Conservation (phyloP, 2,113 vertebrate genomes). For the Platanista minor region DNA sequence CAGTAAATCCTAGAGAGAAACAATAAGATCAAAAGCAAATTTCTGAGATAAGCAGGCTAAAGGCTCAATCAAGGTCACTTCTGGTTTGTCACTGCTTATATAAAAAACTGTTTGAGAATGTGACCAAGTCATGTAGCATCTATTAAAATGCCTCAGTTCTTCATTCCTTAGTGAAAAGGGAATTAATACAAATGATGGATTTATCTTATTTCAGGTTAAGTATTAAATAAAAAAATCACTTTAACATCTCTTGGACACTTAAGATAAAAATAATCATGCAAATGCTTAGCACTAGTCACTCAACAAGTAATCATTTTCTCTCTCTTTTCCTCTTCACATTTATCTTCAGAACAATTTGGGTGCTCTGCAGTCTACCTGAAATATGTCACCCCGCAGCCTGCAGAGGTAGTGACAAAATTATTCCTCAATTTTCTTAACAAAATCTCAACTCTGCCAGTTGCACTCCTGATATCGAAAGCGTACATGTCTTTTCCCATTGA, state of each 20-base stretch:
- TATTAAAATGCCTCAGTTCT: neutral
- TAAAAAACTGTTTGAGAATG: neutral
- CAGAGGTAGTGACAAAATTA: neutral
- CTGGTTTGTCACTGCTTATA: neutral
- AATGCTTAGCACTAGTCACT: neutral
- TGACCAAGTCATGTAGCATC: neutral
- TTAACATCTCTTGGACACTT: neutral
- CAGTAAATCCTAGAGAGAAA: neutral
- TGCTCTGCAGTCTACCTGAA: neutral
- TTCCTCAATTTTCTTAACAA: slow-evolving; percentile 6
- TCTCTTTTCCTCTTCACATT: neutral
- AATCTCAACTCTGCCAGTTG: neutral
- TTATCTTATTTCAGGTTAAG: neutral
- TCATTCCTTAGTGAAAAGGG: neutral
- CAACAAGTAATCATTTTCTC: neutral
- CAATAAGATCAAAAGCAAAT: slow-evolving; percentile 1
- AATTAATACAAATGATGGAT: neutral
- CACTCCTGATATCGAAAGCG: neutral
- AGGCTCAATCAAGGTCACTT: neutral
- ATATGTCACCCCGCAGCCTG: neutral
- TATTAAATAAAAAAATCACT: neutral
- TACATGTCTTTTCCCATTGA: neutral
- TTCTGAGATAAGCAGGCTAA: neutral
- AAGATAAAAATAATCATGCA: neutral
- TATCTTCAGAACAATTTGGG: slow-evolving; percentile 14